Percentiles rank a stretch among this genome's conserved stretches.
phyloP scores from a whole-genome alignment of 2,797 vertebrate species.

The Tarsius wallacei region DNA sequence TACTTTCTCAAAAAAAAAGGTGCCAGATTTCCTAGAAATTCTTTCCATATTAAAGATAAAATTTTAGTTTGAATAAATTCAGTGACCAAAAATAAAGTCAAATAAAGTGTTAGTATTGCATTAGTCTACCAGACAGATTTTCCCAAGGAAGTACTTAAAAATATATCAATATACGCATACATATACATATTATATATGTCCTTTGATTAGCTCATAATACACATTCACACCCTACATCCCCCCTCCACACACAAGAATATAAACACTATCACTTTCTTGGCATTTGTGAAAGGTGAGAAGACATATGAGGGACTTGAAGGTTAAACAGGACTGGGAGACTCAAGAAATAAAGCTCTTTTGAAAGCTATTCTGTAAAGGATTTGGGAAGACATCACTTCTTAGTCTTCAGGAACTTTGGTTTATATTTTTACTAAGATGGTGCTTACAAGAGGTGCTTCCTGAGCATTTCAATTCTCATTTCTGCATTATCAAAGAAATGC shows the following conservation, averaged over 20 bases:
- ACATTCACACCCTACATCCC: accelerated
- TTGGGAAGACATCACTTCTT: not conserved
- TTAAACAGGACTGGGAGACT: not conserved
- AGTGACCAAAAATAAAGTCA: conserved; percentile 21
- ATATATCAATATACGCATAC: no score
- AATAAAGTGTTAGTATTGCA: not conserved
- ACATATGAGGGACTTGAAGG: not conserved
- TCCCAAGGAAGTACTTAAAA: not conserved
- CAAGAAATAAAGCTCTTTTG: not conserved
- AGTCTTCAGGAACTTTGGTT: not conserved
- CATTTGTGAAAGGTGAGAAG: not conserved
- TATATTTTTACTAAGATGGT: not conserved
- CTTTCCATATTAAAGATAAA: conserved; percentile 22
- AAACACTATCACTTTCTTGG: not conserved
- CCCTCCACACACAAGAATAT: not conserved
- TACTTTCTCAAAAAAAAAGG: not conserved
- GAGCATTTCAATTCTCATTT: not conserved
- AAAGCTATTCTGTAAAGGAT: not conserved
- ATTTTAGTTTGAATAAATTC: conserved; percentile 66
- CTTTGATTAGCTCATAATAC: not conserved
- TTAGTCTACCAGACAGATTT: not conserved
- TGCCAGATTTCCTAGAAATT: not conserved
- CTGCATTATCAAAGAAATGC: not conserved
- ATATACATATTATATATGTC: not conserved
- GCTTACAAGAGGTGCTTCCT: not conserved